phyloP scores from a whole-genome alignment of 2,888 invertebrate species.

The Lampropteryx suffumata region DNA sequence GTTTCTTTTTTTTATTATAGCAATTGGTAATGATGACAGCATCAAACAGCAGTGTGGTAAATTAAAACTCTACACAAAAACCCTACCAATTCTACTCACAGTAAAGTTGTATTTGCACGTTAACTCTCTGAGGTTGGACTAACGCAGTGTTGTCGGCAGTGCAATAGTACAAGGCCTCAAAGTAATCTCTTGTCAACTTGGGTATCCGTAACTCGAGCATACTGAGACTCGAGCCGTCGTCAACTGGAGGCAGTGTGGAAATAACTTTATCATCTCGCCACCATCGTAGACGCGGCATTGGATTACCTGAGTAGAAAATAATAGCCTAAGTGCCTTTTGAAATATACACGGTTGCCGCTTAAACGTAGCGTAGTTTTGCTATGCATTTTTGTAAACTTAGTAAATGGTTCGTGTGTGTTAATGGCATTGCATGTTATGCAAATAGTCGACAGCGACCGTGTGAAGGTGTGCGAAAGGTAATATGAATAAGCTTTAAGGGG shows the following conservation, averaged over 20 bases:
- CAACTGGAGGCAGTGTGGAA: constrained; percentile 60
- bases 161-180: constrained; percentile 87
- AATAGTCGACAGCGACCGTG: not conserved
- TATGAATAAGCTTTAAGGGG: no score
- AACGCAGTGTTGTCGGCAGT: constrained; percentile 88
- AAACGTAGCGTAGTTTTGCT: no score
- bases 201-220: constrained; percentile 64
- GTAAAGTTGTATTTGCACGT: constrained; percentile 87
- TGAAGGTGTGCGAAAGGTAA: no score
- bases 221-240: constrained; percentile 65
- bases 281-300: constrained; percentile 75
- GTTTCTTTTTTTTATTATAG: no score
- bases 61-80: not conserved
- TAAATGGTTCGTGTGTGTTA: no score
- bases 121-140: constrained; percentile 85
- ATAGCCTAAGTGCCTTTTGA: not conserved
- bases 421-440: no score
- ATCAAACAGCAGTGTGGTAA: not conserved
- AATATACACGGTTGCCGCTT: no score
- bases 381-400: no score
- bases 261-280: constrained; percentile 75
- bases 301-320: constrained; percentile 60
- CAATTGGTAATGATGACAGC: no score
- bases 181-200: constrained; percentile 83
- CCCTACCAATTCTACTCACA: constrained; percentile 65